Evolutionary conservation across 2,888 invertebrate genomes (phyloP), one percentile per base, ranked within the genome.

Genomic region (Drosophila bunnanda): DNA sequence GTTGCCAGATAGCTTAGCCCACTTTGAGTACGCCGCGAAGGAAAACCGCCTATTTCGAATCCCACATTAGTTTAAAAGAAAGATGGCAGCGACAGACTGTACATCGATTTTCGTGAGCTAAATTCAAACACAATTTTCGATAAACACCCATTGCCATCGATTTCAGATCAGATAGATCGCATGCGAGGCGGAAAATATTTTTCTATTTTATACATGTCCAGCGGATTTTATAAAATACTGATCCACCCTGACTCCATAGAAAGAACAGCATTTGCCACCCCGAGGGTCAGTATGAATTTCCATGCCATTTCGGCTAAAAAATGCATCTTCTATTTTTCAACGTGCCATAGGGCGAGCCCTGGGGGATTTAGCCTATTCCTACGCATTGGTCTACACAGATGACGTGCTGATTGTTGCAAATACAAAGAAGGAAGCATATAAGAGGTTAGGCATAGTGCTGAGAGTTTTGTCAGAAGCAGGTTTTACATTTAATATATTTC

Each of bases 321-420:
- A n/a, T n/a, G n/a, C n/a, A 57, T 50, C 55, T n/a, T 56, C 38
- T 1, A 22, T 52, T 17, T 67, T 50, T 43, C 60, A 61, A 25
- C 38, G 59, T 7, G 44, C 53, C 9, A 66, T 59, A 15, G 54
- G 20, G 5, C 34, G 20, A 25, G 46, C 59, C 12, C 17, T 66
- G 8, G 46, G 58, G 4, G 46, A 53, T 4, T n/a, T 67, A 28
- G 60, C 54, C 17, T 44, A 56, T 30, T 22, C 43, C 10, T 61
- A 56, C 34, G 61, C 58, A 28, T 8, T 64, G 8, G 58, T 64
- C 5, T 56, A 52, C 22, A 68, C 46, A 20, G 28, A 57, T 25
- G 57, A 68, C 12, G 38, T 53, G 6, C 1, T 61, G 9, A 56
- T 61, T 25, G 38, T 61, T n/a, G 57, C 28, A n/a, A 36, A 41